Conservation (phyloP, 2,797 vertebrate species). For the Hylomyscus alleni region DNA sequence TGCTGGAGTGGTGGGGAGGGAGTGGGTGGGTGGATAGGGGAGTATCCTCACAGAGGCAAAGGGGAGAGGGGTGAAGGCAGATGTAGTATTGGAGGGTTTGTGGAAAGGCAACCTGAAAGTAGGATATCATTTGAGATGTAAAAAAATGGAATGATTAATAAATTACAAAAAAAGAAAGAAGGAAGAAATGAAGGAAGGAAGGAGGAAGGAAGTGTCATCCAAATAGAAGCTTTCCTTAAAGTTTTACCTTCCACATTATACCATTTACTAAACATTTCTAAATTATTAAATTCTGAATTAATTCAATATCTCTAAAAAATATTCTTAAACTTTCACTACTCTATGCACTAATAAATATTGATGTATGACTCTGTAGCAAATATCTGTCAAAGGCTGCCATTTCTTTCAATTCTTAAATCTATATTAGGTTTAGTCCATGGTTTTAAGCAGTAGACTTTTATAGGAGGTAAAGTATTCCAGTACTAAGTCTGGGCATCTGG, state of each 20-base stretch:
- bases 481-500: fast-evolving
- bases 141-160: too few relatives aligned
- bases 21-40: too few relatives aligned
- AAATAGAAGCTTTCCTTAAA: background rate
- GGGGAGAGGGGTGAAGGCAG: too few relatives aligned
- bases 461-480: background rate
- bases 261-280: background rate
- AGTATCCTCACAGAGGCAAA: too few relatives aligned
- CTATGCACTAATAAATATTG: background rate
- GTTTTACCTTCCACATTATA: background rate
- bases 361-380: background rate
- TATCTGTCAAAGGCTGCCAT: too few relatives aligned
- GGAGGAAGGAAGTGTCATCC: background rate
- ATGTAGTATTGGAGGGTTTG: too few relatives aligned
- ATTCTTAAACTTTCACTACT: background rate
- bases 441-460: too few relatives aligned
- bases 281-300: background rate
- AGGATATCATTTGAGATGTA: too few relatives aligned
- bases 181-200: too few relatives aligned
- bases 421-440: background rate
- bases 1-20: too few relatives aligned
- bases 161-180: too few relatives aligned
- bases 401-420: background rate
- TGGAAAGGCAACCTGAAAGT: too few relatives aligned
- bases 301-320: background rate